Conservation (phyloP, 37 sponge, comb jelly and placozoan species). For the Beroe ovata region DNA sequence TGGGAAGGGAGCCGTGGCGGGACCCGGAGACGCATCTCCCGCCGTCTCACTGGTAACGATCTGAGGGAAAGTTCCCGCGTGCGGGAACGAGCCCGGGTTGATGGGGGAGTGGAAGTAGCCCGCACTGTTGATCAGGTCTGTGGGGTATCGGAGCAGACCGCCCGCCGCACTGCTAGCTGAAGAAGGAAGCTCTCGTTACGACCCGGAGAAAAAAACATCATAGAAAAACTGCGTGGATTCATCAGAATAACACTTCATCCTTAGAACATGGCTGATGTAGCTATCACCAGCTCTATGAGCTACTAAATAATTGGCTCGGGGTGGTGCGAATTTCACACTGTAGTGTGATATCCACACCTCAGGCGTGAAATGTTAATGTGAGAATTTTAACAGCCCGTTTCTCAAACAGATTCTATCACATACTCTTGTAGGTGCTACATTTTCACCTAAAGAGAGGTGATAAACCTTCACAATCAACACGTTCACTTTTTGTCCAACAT, state of each 20-base stretch:
- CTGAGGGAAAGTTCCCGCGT: conserved; percentile 19
- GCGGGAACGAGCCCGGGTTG: conserved; percentile 2
- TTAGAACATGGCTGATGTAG: no score
- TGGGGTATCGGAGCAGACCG: conserved; percentile 33
- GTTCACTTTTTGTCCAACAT: no score
- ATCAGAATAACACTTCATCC: no score
- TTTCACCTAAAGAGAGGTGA: background rate
- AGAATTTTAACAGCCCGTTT: background rate
- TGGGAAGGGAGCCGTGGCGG: conserved; percentile 23
- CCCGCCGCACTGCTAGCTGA: background rate
- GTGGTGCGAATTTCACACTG: background rate
- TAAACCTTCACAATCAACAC: background rate
- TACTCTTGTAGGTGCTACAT: background rate
- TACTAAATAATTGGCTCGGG: no score
- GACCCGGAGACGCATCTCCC: background rate
- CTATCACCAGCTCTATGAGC: no score
- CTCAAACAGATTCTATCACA: background rate
- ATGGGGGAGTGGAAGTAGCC: conserved; percentile 57
- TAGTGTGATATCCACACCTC: background rate
- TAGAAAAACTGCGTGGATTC: no score
- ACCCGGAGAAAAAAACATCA: no score
- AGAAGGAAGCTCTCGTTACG: background rate
- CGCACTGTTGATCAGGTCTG: conserved; percentile 39
- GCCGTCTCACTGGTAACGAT: conserved; percentile 5
- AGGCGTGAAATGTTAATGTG: background rate